Evolutionary conservation across 2,888 invertebrate genomes (phyloP).

Genomic region (Pseudococcus longispinus): DNA sequence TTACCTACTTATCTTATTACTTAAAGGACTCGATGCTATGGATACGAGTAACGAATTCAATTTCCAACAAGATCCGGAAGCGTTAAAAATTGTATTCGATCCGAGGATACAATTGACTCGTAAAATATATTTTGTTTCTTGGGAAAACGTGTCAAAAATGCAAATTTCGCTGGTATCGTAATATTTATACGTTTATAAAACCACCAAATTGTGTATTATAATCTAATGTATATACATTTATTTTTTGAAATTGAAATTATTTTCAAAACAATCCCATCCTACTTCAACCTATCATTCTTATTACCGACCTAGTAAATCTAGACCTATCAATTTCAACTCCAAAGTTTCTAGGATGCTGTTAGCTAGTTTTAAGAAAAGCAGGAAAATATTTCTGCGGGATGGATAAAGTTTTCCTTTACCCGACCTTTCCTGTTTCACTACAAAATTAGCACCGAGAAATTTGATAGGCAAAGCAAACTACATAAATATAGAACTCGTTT

Average conservation of each 20-base stretch:
- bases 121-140: slow-evolving; percentile 65
- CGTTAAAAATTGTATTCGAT: slow-evolving; percentile 67
- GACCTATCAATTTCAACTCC: too few species aligned
- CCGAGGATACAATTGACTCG: slow-evolving; percentile 60
- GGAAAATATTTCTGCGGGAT: too few species aligned
- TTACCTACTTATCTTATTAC: too few species aligned
- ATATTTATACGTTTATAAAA: not conserved
- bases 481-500: too few species aligned
- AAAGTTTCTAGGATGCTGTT: too few species aligned
- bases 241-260: not conserved
- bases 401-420: too few species aligned
- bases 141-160: slow-evolving; percentile 64
- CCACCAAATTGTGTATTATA: not conserved
- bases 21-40: slow-evolving; percentile 59
- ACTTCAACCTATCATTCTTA: not conserved
- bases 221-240: not conserved
- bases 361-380: too few species aligned
- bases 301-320: too few species aligned
- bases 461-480: too few species aligned
- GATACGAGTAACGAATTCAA: slow-evolving; percentile 67
- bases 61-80: slow-evolving; percentile 69
- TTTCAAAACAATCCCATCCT: not conserved
- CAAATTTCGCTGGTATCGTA: slow-evolving; percentile 61
- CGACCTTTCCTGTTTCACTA: too few species aligned
- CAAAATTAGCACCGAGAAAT: too few species aligned